These are phyloP conservation scores for Cettia cetti DNA, from an alignment of 2,113 vertebrate genomes.

Conservation along the genomic window DNA sequence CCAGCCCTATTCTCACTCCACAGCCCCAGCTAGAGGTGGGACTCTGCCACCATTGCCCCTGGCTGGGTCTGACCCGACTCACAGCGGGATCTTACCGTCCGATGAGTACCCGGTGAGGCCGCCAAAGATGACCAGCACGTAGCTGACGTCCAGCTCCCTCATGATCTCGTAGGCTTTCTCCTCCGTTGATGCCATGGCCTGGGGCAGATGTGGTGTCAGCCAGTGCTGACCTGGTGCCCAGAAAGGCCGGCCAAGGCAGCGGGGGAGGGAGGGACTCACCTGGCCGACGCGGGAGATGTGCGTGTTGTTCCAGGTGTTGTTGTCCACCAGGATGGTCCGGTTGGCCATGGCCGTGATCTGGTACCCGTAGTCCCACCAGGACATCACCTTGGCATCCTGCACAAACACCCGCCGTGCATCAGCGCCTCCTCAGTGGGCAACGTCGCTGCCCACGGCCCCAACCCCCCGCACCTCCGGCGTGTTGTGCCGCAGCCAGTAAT, in stretches of 20 bases:
- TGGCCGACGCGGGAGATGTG: constrained; percentile 98
- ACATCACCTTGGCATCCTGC: constrained; percentile 98
- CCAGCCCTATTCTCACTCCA: rapidly evolving
- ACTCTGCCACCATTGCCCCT: rapidly evolving
- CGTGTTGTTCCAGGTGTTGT: constrained; percentile 99
- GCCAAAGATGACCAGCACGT: constrained; percentile 96
- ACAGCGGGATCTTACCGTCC: constrained; percentile 75
- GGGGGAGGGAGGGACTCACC: constrained; percentile 65
- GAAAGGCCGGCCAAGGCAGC: background rate
- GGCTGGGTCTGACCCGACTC: background rate
- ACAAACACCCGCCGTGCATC: rapidly evolving
- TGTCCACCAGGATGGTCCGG: constrained; percentile 96
- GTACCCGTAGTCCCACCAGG: constrained; percentile 99
- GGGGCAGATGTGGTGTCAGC: background rate
- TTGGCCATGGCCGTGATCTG: constrained; percentile 99
- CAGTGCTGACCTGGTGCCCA: rapidly evolving
- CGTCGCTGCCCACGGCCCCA: rapidly evolving
- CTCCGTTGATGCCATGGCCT: constrained; percentile 98
- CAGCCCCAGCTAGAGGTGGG: background rate
- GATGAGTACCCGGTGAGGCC: constrained; percentile 96
- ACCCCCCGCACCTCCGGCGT: constrained; percentile 82
- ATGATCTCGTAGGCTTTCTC: constrained; percentile 98
- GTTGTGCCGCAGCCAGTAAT: constrained; percentile 98
- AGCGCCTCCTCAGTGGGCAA: rapidly evolving
- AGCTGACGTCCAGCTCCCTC: constrained; percentile 97